These are phyloP conservation scores for Notodonta ziczac DNA, from an alignment of 2,888 invertebrate species.

Conservation along the genomic window DNA sequence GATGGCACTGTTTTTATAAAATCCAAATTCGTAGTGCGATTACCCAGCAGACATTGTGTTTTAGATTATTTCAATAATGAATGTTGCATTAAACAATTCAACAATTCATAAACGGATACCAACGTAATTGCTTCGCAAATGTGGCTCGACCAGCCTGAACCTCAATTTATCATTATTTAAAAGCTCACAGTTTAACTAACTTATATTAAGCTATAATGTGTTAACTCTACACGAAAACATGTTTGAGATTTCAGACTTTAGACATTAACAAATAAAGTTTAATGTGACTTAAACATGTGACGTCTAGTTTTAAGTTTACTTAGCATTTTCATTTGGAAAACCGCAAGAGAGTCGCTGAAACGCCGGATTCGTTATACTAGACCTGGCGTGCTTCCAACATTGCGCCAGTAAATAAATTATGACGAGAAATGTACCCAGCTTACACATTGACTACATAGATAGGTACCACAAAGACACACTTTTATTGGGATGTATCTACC, in stretches of 20 bases:
- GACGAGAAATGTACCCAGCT: constrained; percentile 30
- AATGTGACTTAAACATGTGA: constrained; percentile 7
- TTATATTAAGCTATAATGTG: constrained; percentile 26
- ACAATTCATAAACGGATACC: neutral
- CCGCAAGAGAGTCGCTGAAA: constrained; percentile 54
- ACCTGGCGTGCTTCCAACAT: constrained; percentile 53
- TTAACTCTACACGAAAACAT: constrained; percentile 3
- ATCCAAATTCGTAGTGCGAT: no score
- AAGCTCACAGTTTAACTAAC: constrained; percentile 29
- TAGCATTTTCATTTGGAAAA: constrained; percentile 47
- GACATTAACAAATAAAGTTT: constrained; percentile 5
- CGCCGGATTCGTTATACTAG: constrained; percentile 51
- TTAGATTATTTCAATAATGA: no score
- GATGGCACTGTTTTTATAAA: no score
- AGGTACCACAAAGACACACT: no score
- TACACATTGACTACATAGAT: no score
- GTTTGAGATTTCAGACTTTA: constrained; percentile 13
- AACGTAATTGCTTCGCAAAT: no score
- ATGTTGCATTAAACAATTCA: no score
- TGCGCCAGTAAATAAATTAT: constrained; percentile 53
- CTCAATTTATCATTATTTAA: constrained; percentile 32
- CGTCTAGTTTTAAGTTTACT: constrained; percentile 24
- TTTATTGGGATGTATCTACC: no score
- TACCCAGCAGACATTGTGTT: no score
- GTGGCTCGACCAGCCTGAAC: no score